These are phyloP conservation scores for Schizopygopsis pylzovi DNA, from an alignment of 2,797 vertebrate genomes.

Conservation along the genomic window DNA sequence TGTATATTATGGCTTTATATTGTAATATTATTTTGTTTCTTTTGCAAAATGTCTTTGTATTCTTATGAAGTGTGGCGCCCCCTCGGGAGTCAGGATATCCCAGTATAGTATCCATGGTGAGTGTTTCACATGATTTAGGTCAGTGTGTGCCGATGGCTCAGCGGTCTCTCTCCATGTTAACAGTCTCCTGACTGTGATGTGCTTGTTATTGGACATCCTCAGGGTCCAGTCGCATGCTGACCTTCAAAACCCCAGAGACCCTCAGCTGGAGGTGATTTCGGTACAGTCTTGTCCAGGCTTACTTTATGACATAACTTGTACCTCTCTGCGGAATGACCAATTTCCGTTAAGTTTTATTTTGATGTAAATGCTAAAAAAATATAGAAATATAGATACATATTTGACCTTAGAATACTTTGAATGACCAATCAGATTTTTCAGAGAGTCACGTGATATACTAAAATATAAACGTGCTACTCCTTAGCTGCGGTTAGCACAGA, in stretches of 20 bases:
- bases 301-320: neutral
- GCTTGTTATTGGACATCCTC: conserved; percentile 30
- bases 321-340: neutral
- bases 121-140: conserved; percentile 17
- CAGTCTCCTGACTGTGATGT: conserved; percentile 35
- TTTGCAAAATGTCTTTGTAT: neutral
- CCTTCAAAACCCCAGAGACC: conserved; percentile 28
- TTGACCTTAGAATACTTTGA: neutral
- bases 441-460: neutral
- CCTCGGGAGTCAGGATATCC: neutral
- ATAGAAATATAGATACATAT: neutral
- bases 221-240: conserved; percentile 32
- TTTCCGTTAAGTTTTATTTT: neutral
- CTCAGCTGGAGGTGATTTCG: neutral
- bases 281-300: conserved; percentile 3
- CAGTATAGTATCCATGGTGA: neutral
- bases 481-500: neutral
- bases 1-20: neutral
- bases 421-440: neutral
- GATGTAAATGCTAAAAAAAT: neutral
- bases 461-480: neutral
- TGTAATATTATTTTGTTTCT: neutral
- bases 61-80: neutral
- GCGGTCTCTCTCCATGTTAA: conserved; percentile 39
- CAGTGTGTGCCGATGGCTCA: conserved; percentile 36